Conservation (phyloP, 2,797 vertebrate species). For the Rhincodon typus region DNA sequence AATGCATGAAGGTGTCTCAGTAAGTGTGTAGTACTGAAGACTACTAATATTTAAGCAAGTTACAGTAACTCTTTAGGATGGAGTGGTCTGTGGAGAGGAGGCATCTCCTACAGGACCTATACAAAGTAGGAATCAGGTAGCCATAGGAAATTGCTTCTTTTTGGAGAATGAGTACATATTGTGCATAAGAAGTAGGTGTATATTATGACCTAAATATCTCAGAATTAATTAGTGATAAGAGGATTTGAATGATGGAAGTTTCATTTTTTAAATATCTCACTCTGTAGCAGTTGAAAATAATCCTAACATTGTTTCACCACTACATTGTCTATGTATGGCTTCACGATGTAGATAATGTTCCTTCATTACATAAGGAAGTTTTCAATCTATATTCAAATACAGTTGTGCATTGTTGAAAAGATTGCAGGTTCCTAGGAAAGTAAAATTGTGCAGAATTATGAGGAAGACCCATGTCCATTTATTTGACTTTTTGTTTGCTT, state of each 20-base stretch:
- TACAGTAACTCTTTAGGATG: not conserved
- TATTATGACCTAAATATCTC: not conserved
- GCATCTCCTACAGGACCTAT: too few species aligned
- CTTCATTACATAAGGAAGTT: not conserved
- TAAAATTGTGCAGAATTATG: not conserved
- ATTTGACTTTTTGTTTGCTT: not conserved
- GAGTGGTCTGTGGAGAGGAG: not conserved
- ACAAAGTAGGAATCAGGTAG: not conserved
- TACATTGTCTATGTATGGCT: not conserved
- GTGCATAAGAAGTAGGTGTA: not conserved
- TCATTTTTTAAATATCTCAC: not conserved
- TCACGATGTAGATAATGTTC: not conserved
- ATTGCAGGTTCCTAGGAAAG: not conserved
- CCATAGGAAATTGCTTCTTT: not conserved
- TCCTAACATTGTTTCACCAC: not conserved
- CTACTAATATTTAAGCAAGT: not conserved
- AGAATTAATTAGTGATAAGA: not conserved
- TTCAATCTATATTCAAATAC: not conserved
- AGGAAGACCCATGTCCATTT: not conserved
- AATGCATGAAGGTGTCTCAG: not conserved
- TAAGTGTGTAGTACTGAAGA: not conserved
- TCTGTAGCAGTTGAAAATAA: not conserved
- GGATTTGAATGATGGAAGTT: not conserved
- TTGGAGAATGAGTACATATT: not conserved
- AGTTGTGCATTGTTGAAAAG: not conserved